Evolutionary conservation across 2,888 invertebrate genomes (phyloP).

Genomic region (Mesorhabditis spiculigera): DNA sequence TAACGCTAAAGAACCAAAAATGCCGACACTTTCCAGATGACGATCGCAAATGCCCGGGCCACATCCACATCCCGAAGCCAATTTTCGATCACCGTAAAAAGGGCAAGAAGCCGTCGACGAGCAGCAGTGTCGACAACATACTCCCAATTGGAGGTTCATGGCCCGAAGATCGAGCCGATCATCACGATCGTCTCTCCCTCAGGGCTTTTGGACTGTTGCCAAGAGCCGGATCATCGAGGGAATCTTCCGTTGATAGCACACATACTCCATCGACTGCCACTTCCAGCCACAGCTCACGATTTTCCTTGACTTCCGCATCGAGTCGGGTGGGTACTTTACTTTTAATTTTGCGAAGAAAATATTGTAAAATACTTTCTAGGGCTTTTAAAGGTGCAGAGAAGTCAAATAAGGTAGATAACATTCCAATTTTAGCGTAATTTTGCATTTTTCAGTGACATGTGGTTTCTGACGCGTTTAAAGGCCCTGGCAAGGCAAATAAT

Average conservation of each 20-base stretch:
- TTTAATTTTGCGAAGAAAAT: too few relatives aligned
- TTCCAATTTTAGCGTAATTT: too few relatives aligned
- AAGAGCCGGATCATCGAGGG: background rate
- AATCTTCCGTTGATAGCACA: background rate
- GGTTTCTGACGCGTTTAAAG: too few relatives aligned
- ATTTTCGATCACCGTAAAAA: constrained; percentile 12
- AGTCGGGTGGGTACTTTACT: too few relatives aligned
- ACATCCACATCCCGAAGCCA: constrained; percentile 25
- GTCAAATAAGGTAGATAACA: too few relatives aligned
- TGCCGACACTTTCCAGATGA: constrained; percentile 31
- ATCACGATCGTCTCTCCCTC: constrained; percentile 23
- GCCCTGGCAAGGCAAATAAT: too few relatives aligned
- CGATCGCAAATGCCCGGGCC: constrained; percentile 23
- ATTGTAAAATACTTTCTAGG: too few relatives aligned
- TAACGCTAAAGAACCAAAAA: background rate
- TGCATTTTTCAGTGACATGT: too few relatives aligned
- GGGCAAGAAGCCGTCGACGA: constrained; percentile 2
- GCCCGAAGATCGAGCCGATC: constrained; percentile 12
- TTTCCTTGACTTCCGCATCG: background rate
- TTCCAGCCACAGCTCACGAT: background rate
- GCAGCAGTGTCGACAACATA: constrained; percentile 18
- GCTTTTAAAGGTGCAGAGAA: too few relatives aligned
- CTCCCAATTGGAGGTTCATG: constrained; percentile 23
- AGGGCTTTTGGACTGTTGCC: background rate
- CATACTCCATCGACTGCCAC: background rate